These are phyloP conservation scores for Phyllotreta cruciferae DNA, from an alignment of 2,888 invertebrate genomes.

Conservation along the genomic window DNA sequence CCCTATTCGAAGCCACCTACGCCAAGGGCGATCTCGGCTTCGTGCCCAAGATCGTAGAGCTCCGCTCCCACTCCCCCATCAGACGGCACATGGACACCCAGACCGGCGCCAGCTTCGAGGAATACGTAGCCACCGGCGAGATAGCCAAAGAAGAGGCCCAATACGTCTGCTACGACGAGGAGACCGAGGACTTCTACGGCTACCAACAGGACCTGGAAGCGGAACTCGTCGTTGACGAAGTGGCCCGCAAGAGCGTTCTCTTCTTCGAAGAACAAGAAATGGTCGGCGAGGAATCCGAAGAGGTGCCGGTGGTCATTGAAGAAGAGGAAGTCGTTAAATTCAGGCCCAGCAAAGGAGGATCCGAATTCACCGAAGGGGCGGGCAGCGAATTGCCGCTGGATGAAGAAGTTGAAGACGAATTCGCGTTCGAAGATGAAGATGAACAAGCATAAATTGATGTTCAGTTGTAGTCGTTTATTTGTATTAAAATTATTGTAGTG, in stretches of 20 bases:
- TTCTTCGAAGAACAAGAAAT: slow-evolving; percentile 48
- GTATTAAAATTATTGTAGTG: too few relatives aligned
- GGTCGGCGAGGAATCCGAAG: slow-evolving; percentile 41
- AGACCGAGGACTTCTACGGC: not conserved
- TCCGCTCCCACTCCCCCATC: slow-evolving; percentile 50
- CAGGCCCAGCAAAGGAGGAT: not conserved
- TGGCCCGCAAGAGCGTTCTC: slow-evolving; percentile 37
- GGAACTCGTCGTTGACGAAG: slow-evolving; percentile 26
- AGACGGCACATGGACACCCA: slow-evolving; percentile 49
- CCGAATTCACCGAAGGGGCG: not conserved
- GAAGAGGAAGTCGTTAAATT: slow-evolving; percentile 26
- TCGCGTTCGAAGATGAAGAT: not conserved
- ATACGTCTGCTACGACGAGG: slow-evolving; percentile 11
- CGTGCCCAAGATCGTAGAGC: slow-evolving; percentile 63
- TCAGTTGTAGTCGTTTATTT: too few relatives aligned
- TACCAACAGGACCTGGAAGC: slow-evolving; percentile 23
- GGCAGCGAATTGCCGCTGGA: too few relatives aligned
- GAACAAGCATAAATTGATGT: not conserved
- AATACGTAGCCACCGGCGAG: slow-evolving; percentile 35
- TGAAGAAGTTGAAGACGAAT: too few relatives aligned
- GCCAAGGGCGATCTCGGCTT: slow-evolving; percentile 73
- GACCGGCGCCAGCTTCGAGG: slow-evolving; percentile 50
- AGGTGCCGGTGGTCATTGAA: slow-evolving; percentile 6
- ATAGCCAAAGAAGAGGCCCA: not conserved
- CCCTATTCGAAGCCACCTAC: slow-evolving; percentile 60